Conservation (phyloP, 1,140 invertebrate genomes). For the Bombus confusus region DNA sequence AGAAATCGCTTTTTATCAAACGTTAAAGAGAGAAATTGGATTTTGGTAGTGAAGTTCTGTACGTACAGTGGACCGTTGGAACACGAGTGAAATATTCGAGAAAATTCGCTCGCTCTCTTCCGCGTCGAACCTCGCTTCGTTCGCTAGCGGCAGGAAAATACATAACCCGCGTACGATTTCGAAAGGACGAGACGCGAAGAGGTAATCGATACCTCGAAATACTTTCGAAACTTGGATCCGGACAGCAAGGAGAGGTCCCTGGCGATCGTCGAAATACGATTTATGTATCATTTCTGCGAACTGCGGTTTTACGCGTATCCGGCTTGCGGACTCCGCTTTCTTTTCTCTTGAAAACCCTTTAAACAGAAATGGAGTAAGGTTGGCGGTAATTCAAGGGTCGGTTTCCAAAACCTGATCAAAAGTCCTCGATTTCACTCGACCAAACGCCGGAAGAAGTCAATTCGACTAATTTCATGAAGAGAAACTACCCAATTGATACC, state of each 20-base stretch:
- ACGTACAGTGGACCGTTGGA: too few species aligned
- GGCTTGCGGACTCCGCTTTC: neutral
- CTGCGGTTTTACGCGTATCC: neutral
- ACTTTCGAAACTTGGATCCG: slow-evolving; percentile 21
- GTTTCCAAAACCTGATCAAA: slow-evolving; percentile 14
- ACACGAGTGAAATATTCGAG: too few species aligned
- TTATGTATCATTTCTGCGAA: slow-evolving; percentile 29
- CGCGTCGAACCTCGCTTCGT: neutral
- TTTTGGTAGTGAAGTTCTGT: too few species aligned
- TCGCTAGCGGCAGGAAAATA: too few species aligned
- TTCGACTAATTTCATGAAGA: neutral
- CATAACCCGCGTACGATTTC: neutral
- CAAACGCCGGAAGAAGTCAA: neutral
- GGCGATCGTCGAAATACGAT: neutral
- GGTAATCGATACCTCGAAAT: slow-evolving; percentile 30
- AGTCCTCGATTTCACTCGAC: neutral
- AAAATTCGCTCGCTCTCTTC: too few species aligned
- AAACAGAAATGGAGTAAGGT: neutral
- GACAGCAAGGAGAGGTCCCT: neutral
- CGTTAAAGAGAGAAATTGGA: too few species aligned
- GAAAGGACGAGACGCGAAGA: neutral
- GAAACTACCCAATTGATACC: neutral
- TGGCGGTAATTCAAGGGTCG: neutral
- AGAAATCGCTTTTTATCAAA: too few species aligned
- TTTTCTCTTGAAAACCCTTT: neutral